Conservation (phyloP, 2,797 vertebrate genomes). For the Ctenochaetus hawaiiensis region DNA sequence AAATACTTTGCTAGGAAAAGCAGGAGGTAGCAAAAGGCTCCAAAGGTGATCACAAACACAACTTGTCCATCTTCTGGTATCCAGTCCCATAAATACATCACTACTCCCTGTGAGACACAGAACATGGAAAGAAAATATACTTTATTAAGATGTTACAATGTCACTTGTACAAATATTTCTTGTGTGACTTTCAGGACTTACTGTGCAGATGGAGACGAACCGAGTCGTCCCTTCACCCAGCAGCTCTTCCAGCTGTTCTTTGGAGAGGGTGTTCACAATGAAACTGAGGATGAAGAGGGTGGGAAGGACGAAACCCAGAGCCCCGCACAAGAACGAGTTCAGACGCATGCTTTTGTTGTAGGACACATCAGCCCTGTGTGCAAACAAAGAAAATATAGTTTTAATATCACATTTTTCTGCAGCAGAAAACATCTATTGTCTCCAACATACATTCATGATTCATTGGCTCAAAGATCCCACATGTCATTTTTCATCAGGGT, state of each 20-base stretch:
- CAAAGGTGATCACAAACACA: constrained; percentile 79
- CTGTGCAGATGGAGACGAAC: constrained; percentile 63
- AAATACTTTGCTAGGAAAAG: constrained; percentile 84
- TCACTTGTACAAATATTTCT: background rate
- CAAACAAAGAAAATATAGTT: constrained; percentile 25
- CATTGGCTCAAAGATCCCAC: background rate
- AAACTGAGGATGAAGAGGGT: constrained; percentile 84
- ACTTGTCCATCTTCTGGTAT: constrained; percentile 88
- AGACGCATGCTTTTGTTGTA: constrained; percentile 81
- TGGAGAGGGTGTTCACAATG: constrained; percentile 77
- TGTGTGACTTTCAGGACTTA: constrained; percentile 46
- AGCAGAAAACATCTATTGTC: constrained; percentile 10
- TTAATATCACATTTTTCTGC: constrained; percentile 27
- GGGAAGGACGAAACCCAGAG: constrained; percentile 82
- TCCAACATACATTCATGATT: background rate
- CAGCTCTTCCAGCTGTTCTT: constrained; percentile 78
- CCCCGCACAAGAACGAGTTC: constrained; percentile 81
- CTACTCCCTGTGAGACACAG: constrained; percentile 74
- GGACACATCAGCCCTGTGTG: constrained; percentile 74
- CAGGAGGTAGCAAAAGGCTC: constrained; percentile 82
- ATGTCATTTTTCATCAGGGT: background rate
- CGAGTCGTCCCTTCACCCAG: constrained; percentile 77
- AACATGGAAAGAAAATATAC: background rate
- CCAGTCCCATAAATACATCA: constrained; percentile 85
- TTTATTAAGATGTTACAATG: background rate